A percentile compares a stretch with the other conserved stretches of the same genome.
Evolutionary conservation across 2,888 invertebrate species (phyloP).

Genomic region (Stenchaetothrips biformis): DNA sequence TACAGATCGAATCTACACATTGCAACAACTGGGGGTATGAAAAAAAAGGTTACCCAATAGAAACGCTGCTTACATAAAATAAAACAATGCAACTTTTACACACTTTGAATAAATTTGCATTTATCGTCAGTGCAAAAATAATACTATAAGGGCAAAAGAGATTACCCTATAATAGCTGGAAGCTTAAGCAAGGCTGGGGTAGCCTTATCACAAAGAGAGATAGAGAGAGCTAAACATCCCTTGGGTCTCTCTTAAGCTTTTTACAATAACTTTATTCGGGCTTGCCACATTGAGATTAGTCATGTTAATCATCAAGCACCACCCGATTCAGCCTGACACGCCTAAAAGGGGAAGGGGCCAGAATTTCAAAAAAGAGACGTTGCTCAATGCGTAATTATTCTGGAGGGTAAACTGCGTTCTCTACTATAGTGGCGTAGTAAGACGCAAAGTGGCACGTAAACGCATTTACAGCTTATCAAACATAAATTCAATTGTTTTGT

Average conservation of each 20-base stretch:
- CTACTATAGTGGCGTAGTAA: too few relatives aligned
- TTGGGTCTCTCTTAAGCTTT: slow-evolving; percentile 26
- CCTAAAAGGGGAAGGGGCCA: too few relatives aligned
- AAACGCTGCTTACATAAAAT: not conserved
- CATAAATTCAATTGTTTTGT: too few relatives aligned
- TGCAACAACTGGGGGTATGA: slow-evolving; percentile 22
- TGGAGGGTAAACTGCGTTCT: too few relatives aligned
- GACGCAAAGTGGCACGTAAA: too few relatives aligned
- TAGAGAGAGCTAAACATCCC: not conserved
- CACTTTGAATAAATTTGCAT: slow-evolving; percentile 25
- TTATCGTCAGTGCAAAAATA: not conserved
- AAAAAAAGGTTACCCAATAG: not conserved
- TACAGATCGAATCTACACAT: slow-evolving; percentile 28
- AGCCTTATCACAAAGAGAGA: slow-evolving; percentile 1
- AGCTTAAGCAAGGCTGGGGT: not conserved
- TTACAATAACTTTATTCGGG: not conserved
- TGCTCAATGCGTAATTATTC: too few relatives aligned
- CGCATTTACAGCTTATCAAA: too few relatives aligned
- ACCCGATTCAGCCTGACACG: not conserved
- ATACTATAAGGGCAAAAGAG: too few relatives aligned
- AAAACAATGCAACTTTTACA: not conserved
- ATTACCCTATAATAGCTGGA: not conserved
- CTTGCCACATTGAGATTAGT: slow-evolving; percentile 10
- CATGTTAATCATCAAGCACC: not conserved
- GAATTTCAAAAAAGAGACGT: too few relatives aligned